A percentile compares a stretch with the other conserved stretches of the same genome.
Conservation (phyloP, 2,888 invertebrate genomes). For the Eudasyphora cyanicolor region DNA sequence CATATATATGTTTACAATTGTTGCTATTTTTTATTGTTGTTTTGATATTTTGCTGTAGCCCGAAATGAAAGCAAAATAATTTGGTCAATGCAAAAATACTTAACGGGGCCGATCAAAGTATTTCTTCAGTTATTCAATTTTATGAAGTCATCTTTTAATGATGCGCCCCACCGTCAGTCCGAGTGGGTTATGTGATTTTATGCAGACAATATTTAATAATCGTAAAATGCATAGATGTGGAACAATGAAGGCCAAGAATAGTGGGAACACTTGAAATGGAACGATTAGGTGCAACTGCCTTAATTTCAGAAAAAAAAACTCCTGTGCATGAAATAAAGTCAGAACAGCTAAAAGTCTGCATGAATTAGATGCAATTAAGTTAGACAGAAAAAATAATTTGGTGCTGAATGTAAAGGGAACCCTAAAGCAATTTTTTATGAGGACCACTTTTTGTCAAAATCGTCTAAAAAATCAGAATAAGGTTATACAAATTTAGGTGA, state of each 20-base stretch:
- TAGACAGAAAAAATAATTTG: no score
- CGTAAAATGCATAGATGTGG: background rate
- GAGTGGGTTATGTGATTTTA: constrained; percentile 41
- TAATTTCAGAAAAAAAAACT: no score
- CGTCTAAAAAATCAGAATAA: background rate
- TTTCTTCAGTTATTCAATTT: constrained; percentile 26
- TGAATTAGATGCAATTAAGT: no score
- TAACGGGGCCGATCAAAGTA: constrained; percentile 16
- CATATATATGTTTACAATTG: constrained; percentile 13
- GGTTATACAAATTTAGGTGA: background rate
- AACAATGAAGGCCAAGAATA: constrained; percentile 27
- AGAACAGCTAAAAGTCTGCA: no score
- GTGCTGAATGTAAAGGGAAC: no score
- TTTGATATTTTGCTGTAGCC: constrained; percentile 49
- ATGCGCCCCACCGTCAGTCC: background rate
- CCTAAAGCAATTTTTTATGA: no score
- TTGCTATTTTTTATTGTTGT: constrained; percentile 46
- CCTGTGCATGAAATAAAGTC: no score
- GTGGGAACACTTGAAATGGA: background rate
- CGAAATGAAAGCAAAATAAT: constrained; percentile 15
- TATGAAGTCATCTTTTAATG: constrained; percentile 60
- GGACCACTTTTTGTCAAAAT: no score
- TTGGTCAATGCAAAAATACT: constrained; percentile 56
- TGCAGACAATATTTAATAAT: background rate
- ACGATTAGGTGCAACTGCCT: no score